Evolutionary conservation across 2,797 vertebrate genomes (phyloP).

Genomic region (Myoxocephalus aenaeus): DNA sequence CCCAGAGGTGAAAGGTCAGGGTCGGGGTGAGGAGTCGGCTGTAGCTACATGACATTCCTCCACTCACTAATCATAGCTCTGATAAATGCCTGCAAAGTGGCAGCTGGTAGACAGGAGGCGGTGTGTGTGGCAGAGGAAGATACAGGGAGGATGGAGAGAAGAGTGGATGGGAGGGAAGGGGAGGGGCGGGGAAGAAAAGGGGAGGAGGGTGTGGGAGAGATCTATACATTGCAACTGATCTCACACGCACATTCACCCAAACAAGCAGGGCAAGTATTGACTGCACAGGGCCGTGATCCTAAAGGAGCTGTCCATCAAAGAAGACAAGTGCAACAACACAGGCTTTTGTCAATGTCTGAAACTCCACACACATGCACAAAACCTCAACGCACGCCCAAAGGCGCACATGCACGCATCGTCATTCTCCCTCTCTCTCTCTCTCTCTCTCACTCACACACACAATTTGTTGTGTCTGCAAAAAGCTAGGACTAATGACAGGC

Average conservation of each 20-base stretch:
- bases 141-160: slow-evolving; percentile 37
- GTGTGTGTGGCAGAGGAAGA: slow-evolving; percentile 50
- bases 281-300: slow-evolving; percentile 70
- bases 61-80: slow-evolving; percentile 77
- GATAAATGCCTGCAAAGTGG: slow-evolving; percentile 72
- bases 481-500: slow-evolving; percentile 78
- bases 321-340: slow-evolving; percentile 73
- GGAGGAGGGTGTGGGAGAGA: background rate
- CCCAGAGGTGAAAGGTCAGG: slow-evolving; percentile 63
- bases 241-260: slow-evolving; percentile 49
- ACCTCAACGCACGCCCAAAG: slow-evolving; percentile 38
- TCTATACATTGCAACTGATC: slow-evolving; percentile 60
- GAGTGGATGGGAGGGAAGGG: slow-evolving; percentile 21
- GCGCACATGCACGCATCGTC: slow-evolving; percentile 44
- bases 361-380: slow-evolving; percentile 61
- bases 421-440: slow-evolving; percentile 25
- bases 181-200: background rate
- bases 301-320: slow-evolving; percentile 76
- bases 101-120: slow-evolving; percentile 73
- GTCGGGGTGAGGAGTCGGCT: slow-evolving; percentile 69
- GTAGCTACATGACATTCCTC: slow-evolving; percentile 78
- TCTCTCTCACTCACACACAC: slow-evolving; percentile 22
- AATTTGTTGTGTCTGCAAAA: slow-evolving; percentile 79
- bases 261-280: slow-evolving; percentile 66
- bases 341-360: slow-evolving; percentile 70